phyloP scores from a whole-genome alignment of 1,140 invertebrate genomes.

The Druon quercuslanigerum region DNA sequence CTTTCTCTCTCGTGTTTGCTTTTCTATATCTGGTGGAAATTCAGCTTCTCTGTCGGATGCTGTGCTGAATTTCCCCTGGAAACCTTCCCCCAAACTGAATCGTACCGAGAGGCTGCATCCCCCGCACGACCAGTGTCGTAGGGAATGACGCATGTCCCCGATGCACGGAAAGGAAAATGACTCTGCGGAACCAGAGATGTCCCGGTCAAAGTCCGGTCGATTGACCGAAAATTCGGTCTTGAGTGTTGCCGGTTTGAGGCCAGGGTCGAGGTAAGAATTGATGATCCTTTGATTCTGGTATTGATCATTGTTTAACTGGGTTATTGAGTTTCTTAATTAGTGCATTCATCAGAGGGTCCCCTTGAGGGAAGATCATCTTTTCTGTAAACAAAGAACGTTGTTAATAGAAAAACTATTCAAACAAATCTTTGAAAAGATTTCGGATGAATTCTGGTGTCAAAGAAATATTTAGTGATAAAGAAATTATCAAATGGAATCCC shows the following conservation, averaged over 20 bases:
- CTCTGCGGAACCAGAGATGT: conserved; percentile 39
- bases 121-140: conserved; percentile 42
- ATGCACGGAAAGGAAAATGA: conserved; percentile 31
- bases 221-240: conserved; percentile 30
- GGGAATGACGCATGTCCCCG: conserved; percentile 27
- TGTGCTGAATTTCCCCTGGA: conserved; percentile 43
- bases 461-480: no score
- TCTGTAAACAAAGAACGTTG: no score
- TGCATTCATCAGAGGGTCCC: not conserved
- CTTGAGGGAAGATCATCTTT: no score
- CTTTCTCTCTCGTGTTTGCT: not conserved
- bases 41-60: not conserved
- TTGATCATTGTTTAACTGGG: not conserved
- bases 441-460: no score
- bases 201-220: conserved; percentile 34
- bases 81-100: conserved; percentile 39
- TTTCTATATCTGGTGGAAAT: not conserved
- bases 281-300: conserved; percentile 34
- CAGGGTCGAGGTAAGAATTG: conserved; percentile 30
- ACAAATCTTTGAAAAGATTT: no score
- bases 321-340: not conserved
- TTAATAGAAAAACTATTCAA: no score
- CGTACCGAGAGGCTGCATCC: conserved; percentile 46
- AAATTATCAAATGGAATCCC: no score
- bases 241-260: conserved; percentile 32